Evolutionary conservation across 2,797 vertebrate genomes (phyloP).

Genomic region (Macroramphosus scolopax): DNA sequence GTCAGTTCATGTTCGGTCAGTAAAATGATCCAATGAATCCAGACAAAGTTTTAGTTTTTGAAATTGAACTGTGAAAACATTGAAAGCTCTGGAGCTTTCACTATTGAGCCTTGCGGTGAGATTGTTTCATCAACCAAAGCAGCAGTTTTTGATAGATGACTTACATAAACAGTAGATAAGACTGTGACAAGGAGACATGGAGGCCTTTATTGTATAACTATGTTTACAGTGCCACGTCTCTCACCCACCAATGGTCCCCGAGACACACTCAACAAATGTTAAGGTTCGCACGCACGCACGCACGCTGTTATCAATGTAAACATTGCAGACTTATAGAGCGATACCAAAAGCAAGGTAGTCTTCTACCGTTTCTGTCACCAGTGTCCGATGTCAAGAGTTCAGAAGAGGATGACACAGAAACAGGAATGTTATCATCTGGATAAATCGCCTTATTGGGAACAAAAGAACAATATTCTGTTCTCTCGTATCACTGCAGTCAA

Average conservation of each 20-base stretch:
- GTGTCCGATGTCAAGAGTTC: constrained; percentile 32
- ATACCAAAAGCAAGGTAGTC: constrained; percentile 76
- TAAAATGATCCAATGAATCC: too few species aligned
- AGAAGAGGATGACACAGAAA: constrained; percentile 37
- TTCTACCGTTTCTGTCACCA: constrained; percentile 36
- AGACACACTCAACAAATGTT: constrained; percentile 31
- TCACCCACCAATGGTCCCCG: constrained; percentile 48
- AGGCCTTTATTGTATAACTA: constrained; percentile 81
- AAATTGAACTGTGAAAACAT: too few species aligned
- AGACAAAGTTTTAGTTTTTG: too few species aligned
- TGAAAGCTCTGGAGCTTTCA: too few species aligned
- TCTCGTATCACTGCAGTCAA: constrained; percentile 42
- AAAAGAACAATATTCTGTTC: constrained; percentile 37
- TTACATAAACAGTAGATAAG: too few species aligned
- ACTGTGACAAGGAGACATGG: constrained; percentile 63
- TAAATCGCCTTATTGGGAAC: constrained; percentile 45
- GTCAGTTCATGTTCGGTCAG: too few species aligned
- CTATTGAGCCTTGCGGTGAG: too few species aligned
- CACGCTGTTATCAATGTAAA: constrained; percentile 74
- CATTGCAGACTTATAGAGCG: constrained; percentile 79
- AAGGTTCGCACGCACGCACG: constrained; percentile 31
- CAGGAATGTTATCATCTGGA: constrained; percentile 35
- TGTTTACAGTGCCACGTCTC: constrained; percentile 74
- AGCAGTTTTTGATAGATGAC: too few species aligned
- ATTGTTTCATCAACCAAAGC: too few species aligned